Conservation (phyloP, 2,888 invertebrate species). For the Latheticus oryzae region DNA sequence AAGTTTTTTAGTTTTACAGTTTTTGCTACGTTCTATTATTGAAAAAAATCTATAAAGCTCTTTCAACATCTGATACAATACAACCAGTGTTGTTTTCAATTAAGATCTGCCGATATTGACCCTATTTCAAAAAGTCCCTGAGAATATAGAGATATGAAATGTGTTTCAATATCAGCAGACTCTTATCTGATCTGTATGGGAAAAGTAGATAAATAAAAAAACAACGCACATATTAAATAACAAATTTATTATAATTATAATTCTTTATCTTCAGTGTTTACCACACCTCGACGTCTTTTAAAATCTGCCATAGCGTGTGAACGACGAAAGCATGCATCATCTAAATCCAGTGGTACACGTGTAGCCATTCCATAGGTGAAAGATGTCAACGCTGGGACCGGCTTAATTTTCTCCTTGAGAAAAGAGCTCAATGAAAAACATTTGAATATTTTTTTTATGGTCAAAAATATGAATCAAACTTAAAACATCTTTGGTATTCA, state of each 20-base stretch:
- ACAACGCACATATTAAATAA: slow-evolving; percentile 14
- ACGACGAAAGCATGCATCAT: slow-evolving; percentile 52
- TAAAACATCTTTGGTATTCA: too few species aligned
- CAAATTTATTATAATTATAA: slow-evolving; percentile 27
- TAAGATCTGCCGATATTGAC: slow-evolving; percentile 30
- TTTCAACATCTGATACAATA: slow-evolving; percentile 26
- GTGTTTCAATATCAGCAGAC: slow-evolving; percentile 24
- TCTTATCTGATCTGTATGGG: not conserved
- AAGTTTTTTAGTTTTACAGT: too few species aligned
- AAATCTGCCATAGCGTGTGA: slow-evolving; percentile 56
- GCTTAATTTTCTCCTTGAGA: slow-evolving; percentile 60
- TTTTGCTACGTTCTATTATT: too few species aligned
- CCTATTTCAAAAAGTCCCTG: slow-evolving; percentile 25
- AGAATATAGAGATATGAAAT: slow-evolving; percentile 19
- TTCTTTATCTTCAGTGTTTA: slow-evolving; percentile 38
- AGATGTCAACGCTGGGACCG: slow-evolving; percentile 61
- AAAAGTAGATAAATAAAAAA: slow-evolving; percentile 15
- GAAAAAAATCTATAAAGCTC: too few species aligned
- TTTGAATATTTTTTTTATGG: too few species aligned
- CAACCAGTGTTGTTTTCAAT: slow-evolving; percentile 23
- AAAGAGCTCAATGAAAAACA: not conserved
- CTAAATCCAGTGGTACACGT: slow-evolving; percentile 54
- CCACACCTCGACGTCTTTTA: slow-evolving; percentile 56
- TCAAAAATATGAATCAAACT: too few species aligned
- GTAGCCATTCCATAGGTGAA: slow-evolving; percentile 60